Evolutionary conservation across 2,888 invertebrate genomes (phyloP).

Genomic region (Heliconius ethilla): DNA sequence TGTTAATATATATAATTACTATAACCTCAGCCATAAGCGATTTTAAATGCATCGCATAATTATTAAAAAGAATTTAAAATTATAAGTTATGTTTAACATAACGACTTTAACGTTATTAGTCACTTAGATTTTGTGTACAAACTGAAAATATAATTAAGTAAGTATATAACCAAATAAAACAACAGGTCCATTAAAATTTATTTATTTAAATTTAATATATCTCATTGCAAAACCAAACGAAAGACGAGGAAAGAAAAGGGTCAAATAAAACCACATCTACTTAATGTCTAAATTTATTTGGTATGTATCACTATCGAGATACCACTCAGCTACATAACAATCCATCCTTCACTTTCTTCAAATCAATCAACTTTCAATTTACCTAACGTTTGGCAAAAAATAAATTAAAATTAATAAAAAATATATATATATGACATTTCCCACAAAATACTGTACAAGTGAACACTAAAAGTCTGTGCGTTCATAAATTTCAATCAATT

Average conservation of each 20-base stretch:
- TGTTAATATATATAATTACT: too few relatives aligned
- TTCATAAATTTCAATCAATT: slow-evolving; percentile 39
- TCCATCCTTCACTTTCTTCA: slow-evolving; percentile 42
- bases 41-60: too few relatives aligned
- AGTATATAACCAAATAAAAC: not conserved
- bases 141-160: not conserved
- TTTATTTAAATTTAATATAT: not conserved
- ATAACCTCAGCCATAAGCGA: too few relatives aligned
- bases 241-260: not conserved
- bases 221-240: not conserved
- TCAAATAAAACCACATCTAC: slow-evolving; percentile 44
- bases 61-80: too few relatives aligned
- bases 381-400: slow-evolving; percentile 42
- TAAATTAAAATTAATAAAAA: slow-evolving; percentile 50
- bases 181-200: not conserved
- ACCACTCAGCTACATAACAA: slow-evolving; percentile 45
- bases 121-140: too few relatives aligned
- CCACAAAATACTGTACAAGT: slow-evolving; percentile 35
- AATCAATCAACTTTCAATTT: slow-evolving; percentile 45
- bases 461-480: slow-evolving; percentile 36
- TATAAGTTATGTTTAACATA: too few relatives aligned
- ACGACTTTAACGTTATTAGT: too few relatives aligned
- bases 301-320: slow-evolving; percentile 64
- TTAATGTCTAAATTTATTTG: slow-evolving; percentile 70
- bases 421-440: slow-evolving; percentile 58